Percentiles rank a stretch among this genome's conserved stretches.
phyloP scores from a whole-genome alignment of 1,140 invertebrate species.

The Eubasilissa regina region DNA sequence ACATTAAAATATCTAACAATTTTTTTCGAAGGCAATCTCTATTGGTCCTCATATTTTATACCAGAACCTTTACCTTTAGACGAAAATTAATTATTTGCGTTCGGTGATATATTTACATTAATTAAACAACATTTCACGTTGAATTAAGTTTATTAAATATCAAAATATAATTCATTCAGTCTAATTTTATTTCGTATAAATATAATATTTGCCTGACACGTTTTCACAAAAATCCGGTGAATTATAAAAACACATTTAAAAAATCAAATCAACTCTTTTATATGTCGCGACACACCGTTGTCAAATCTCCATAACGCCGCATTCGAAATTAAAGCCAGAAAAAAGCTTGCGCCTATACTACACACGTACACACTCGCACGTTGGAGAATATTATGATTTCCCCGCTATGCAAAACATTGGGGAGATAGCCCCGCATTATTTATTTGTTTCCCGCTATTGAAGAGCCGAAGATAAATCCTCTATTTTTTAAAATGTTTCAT shows the following conservation, averaged over 20 bases:
- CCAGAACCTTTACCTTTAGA: too few relatives aligned
- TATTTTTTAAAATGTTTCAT: slow-evolving; percentile 62
- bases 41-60: too few relatives aligned
- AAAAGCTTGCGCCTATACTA: slow-evolving; percentile 18
- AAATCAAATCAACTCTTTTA: slow-evolving; percentile 20
- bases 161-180: too few relatives aligned
- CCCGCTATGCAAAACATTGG: slow-evolving; percentile 43
- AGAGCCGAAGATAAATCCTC: slow-evolving; percentile 55
- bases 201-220: too few relatives aligned
- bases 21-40: too few relatives aligned
- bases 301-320: slow-evolving; percentile 35
- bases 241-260: slow-evolving; percentile 8
- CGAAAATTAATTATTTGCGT: too few relatives aligned
- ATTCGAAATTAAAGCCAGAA: slow-evolving; percentile 37
- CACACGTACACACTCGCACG: neutral
- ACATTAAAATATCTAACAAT: too few relatives aligned
- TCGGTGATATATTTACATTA: too few relatives aligned
- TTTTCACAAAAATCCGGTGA: neutral
- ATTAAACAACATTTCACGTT: too few relatives aligned
- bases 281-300: slow-evolving; percentile 33
- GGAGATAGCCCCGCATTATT: slow-evolving; percentile 50
- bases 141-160: too few relatives aligned
- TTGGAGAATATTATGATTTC: slow-evolving; percentile 29
- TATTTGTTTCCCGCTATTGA: slow-evolving; percentile 54
- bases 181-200: too few relatives aligned